A percentile compares a stretch with the other conserved stretches of the same genome.
Evolutionary conservation across 2,888 invertebrate genomes (phyloP).

Genomic region (Bhutanitis thaidina): DNA sequence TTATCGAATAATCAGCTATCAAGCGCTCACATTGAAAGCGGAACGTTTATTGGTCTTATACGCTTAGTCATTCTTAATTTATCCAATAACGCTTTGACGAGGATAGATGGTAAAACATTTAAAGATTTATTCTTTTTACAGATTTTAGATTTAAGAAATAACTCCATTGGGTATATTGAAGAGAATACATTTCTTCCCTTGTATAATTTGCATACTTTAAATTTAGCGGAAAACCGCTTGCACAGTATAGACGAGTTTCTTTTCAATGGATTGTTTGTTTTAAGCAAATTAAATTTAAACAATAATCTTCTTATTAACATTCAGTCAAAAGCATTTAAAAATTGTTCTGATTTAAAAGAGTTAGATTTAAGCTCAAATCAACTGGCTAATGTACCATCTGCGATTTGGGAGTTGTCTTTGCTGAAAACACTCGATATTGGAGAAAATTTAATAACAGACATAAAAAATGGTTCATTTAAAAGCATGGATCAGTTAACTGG

Average conservation of each 20-base stretch:
- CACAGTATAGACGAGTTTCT: slow-evolving; percentile 89
- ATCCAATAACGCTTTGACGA: slow-evolving; percentile 90
- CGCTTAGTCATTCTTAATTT: slow-evolving; percentile 92
- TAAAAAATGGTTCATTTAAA: slow-evolving; percentile 91
- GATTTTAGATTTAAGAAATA: slow-evolving; percentile 91
- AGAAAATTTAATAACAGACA: slow-evolving; percentile 92
- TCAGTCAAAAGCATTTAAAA: slow-evolving; percentile 89
- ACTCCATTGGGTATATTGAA: slow-evolving; percentile 92
- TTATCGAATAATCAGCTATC: slow-evolving; percentile 92
- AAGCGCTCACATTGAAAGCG: slow-evolving; percentile 90
- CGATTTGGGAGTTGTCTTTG: slow-evolving; percentile 88
- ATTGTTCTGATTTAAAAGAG: slow-evolving; percentile 93
- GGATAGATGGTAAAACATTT: slow-evolving; percentile 91
- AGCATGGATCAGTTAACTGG: slow-evolving; percentile 93
- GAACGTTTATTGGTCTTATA: slow-evolving; percentile 91
- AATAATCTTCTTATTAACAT: slow-evolving; percentile 90
- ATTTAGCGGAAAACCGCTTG: slow-evolving; percentile 92
- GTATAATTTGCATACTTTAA: slow-evolving; percentile 93
- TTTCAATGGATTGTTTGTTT: slow-evolving; percentile 90
- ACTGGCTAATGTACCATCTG: slow-evolving; percentile 88
- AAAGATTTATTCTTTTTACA: slow-evolving; percentile 93
- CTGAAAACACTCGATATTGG: slow-evolving; percentile 94
- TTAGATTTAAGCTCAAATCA: slow-evolving; percentile 93
- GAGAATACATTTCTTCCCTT: slow-evolving; percentile 92
- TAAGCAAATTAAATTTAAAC: slow-evolving; percentile 91